These are phyloP conservation scores for Syngnathus floridae DNA, from an alignment of 2,113 vertebrate genomes.

Conservation along the genomic window DNA sequence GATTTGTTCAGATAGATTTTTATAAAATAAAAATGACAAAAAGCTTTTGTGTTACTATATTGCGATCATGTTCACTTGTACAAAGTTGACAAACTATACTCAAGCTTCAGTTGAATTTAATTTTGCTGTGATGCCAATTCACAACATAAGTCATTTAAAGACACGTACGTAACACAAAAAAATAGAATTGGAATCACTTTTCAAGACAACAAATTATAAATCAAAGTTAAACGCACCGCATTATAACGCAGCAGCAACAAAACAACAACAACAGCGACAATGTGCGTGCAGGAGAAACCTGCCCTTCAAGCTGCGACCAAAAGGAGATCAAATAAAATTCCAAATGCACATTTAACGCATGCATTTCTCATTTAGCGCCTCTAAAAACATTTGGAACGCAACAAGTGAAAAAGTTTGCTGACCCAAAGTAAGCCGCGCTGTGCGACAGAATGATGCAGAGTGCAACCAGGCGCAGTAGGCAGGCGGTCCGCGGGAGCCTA, in stretches of 20 bases:
- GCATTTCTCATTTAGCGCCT: slow-evolving; percentile 13
- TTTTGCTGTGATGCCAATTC: neutral
- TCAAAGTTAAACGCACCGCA: neutral
- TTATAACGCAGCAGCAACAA: neutral
- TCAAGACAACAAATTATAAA: too few species aligned
- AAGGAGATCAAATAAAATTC: neutral
- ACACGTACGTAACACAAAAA: neutral
- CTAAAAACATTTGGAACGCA: neutral
- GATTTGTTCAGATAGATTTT: too few species aligned
- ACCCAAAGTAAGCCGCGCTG: slow-evolving; percentile 90
- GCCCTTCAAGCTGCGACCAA: neutral
- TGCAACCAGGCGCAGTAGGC: slow-evolving; percentile 71
- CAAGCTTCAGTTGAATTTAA: neutral
- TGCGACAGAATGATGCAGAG: slow-evolving; percentile 75
- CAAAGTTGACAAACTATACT: neutral
- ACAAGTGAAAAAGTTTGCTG: slow-evolving; percentile 53
- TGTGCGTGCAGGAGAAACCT: neutral
- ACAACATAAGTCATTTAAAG: neutral
- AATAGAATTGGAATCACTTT: neutral
- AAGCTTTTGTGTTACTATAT: neutral
- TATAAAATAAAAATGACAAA: too few species aligned
- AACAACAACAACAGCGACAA: neutral
- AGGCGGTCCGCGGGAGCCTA: slow-evolving; percentile 76
- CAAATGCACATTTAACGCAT: slow-evolving; percentile 17
- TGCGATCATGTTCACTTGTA: neutral